Evolutionary conservation across 2,113 vertebrate species (phyloP).

Genomic region (Carettochelys insculpta): DNA sequence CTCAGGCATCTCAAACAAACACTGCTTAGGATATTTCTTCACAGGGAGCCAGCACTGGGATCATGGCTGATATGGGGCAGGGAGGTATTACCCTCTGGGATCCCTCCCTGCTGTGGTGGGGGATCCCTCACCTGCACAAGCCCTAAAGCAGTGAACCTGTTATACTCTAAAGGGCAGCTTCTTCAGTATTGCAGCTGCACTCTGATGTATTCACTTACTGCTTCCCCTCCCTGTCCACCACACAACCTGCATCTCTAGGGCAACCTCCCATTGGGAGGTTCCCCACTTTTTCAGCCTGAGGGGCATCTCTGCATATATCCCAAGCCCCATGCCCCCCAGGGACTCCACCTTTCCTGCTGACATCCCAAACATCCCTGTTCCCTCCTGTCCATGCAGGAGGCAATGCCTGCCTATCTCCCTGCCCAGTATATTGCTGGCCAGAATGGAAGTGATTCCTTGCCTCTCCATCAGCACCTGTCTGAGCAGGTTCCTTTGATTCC

Average conservation of each 20-base stretch:
- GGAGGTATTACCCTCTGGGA: too few species aligned
- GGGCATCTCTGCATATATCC: background rate
- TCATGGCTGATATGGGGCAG: too few species aligned
- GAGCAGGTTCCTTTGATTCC: background rate
- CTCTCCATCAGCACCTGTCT: background rate
- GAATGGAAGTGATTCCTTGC: background rate
- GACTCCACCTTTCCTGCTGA: background rate
- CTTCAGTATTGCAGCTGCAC: too few species aligned
- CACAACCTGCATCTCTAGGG: too few species aligned
- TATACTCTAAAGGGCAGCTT: too few species aligned
- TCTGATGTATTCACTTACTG: too few species aligned
- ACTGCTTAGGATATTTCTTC: background rate
- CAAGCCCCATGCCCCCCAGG: too few species aligned
- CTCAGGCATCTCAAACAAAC: background rate
- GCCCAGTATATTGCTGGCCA: background rate
- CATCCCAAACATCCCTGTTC: background rate
- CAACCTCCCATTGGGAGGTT: background rate
- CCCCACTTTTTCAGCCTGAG: background rate
- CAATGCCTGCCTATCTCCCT: background rate
- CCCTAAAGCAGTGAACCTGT: too few species aligned
- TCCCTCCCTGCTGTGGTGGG: too few species aligned
- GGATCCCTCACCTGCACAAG: too few species aligned
- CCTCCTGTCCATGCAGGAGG: background rate
- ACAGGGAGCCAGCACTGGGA: background rate
- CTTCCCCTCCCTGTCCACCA: too few species aligned